Conservation (phyloP, 2,113 vertebrate genomes). For the Microtus ochrogaster region DNA sequence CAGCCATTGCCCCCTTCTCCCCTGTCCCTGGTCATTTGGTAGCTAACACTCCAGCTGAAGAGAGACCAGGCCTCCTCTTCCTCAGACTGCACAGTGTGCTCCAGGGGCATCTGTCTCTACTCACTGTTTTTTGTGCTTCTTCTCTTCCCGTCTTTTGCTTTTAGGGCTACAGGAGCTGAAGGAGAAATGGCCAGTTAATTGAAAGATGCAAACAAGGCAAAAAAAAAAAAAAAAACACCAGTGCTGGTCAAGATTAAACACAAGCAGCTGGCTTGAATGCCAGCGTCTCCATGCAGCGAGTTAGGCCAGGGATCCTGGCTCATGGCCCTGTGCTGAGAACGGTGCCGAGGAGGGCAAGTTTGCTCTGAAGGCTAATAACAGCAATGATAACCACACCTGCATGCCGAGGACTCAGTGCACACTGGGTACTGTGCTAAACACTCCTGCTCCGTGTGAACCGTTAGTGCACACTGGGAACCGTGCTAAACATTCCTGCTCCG, state of each 20-base stretch:
- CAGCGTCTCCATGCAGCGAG: background rate
- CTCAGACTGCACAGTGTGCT: background rate
- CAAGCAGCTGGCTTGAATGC: conserved; percentile 47
- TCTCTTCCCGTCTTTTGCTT: conserved; percentile 94
- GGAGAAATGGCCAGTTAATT: conserved; percentile 85
- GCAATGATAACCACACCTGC: background rate
- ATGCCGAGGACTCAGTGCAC: background rate
- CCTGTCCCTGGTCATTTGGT: background rate
- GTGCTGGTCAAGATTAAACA: conserved; percentile 43
- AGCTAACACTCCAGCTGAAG: background rate
- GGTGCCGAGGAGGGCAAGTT: accelerated
- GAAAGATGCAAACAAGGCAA: background rate
- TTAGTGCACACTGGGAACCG: accelerated
- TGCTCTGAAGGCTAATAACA: background rate
- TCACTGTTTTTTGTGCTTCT: conserved; percentile 98
- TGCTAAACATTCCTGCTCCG: background rate
- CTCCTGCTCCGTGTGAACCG: background rate
- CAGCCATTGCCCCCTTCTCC: accelerated
- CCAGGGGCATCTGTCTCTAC: conserved; percentile 80
- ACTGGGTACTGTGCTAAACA: accelerated
- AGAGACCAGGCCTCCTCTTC: background rate
- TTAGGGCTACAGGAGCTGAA: conserved; percentile 94
- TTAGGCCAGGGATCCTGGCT: background rate
- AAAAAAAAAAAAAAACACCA: no score
- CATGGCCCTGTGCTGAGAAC: accelerated